These are phyloP conservation scores for Pluvianellus socialis DNA, from an alignment of 2,113 vertebrate genomes.

Conservation along the genomic window DNA sequence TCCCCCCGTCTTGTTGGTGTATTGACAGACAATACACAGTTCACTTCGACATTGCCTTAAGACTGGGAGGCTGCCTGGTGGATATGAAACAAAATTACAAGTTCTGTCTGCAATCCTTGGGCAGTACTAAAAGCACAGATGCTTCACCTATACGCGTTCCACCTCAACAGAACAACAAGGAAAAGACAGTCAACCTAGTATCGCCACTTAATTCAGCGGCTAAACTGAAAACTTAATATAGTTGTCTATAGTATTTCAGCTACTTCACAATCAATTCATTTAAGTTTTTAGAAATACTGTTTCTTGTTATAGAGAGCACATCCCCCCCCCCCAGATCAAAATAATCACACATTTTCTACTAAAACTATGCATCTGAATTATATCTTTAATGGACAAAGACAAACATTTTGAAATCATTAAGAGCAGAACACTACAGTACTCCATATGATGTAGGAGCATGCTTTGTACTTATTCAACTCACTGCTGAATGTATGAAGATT, in stretches of 20 bases:
- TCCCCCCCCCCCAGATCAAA: background rate
- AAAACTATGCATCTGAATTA: background rate
- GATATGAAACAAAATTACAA: background rate
- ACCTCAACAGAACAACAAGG: background rate
- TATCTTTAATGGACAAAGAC: background rate
- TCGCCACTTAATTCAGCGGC: background rate
- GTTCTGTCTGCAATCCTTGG: background rate
- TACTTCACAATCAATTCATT: background rate
- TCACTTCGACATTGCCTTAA: background rate
- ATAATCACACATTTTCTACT: background rate
- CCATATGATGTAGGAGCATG: accelerated
- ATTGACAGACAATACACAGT: background rate
- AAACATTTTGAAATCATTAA: background rate
- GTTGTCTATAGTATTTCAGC: background rate
- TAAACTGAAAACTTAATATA: background rate
- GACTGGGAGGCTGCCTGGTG: background rate
- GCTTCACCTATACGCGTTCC: background rate
- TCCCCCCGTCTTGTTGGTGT: accelerated
- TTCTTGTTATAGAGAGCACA: background rate
- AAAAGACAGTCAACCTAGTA: background rate
- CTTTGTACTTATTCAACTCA: background rate
- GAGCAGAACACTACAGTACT: background rate
- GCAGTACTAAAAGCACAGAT: background rate
- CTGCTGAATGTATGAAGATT: background rate
- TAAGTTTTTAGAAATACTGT: background rate